Percentiles rank a stretch among this genome's conserved stretches.
Evolutionary conservation across 2,113 vertebrate genomes (phyloP).

Genomic region (Numida meleagris): DNA sequence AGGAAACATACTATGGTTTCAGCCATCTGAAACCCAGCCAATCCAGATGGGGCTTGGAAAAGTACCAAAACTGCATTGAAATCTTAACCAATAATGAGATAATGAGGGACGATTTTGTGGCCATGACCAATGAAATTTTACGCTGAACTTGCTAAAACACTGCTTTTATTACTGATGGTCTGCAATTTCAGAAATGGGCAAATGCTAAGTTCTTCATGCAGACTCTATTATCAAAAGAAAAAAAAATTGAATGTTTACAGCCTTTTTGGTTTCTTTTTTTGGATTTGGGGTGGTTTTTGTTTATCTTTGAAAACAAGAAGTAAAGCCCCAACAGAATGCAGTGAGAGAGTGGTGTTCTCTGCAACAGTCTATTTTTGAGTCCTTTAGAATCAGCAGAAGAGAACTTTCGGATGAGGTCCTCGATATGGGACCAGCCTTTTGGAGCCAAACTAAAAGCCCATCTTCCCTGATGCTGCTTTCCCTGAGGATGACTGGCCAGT

Average conservation of each 20-base stretch:
- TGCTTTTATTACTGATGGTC: not conserved
- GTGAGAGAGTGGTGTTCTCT: not conserved
- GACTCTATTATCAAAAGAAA: not conserved
- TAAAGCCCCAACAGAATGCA: not conserved
- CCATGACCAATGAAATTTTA: not conserved
- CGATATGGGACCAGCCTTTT: not conserved
- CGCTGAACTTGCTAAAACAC: not conserved
- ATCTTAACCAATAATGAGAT: not conserved
- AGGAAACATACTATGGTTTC: not conserved
- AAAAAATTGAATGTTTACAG: not conserved
- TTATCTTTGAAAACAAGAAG: not conserved
- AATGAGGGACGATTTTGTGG: not conserved
- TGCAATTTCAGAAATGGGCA: not conserved
- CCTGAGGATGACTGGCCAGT: too few species aligned
- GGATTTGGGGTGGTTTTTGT: not conserved
- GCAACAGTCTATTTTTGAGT: not conserved
- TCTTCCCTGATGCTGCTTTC: not conserved
- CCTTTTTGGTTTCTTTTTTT: not conserved
- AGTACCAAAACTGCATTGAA: not conserved
- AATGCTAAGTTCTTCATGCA: not conserved
- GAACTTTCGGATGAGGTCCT: not conserved
- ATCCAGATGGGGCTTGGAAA: not conserved
- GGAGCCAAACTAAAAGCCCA: not conserved
- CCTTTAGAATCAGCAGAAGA: not conserved
- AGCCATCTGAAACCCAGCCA: not conserved